Evolutionary conservation across 2,888 invertebrate genomes (phyloP), one percentile per base, ranked within the genome.

Genomic region (Spodoptera littoralis): DNA sequence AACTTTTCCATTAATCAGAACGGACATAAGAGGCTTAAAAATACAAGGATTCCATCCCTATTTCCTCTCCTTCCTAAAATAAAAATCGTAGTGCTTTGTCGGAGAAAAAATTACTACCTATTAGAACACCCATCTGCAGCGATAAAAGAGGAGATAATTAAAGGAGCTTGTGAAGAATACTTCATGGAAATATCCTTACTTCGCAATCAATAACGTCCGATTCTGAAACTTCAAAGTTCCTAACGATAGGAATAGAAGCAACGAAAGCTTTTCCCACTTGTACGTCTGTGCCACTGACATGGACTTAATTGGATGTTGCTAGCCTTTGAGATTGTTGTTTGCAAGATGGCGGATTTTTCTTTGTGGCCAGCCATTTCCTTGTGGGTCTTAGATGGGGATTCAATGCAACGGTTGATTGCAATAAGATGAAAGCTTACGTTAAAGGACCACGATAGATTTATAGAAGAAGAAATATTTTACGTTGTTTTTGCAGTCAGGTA

Each of bases 231-330:
- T 67, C 55, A 42, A 57, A 65, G 51, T 67, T 72, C 65, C 47
- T 55, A 65, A 43, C 52, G 64, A 41, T 53, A 59, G 47, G 50
- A 62, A 54, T 48, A 18, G 50, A 73, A 73, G 47, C 43, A 64
- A 77, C 60, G 67, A 68, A 62, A 65, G 67, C 57, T 45, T 77
- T 54, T 62, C 55, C 55, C 61, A 60, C 69, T 67, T 57, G 50
- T 47, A 65, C 55, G 70, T 58, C 70, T 60, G 52, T 55, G 55
- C 57, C 64, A 62, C 61, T 55, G 76, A 70, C 65, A 60, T 52
- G 57, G 60, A 62, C 47, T 70, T 76, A 77, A 77, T 77, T 77
- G 78, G 67, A 75, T 57, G 70, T 73, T 73, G 70, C 51, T 45
- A 46, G 72, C 70, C 55, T 64, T 70, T 69, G 52, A 60, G 46